Evolutionary conservation across 2,797 vertebrate species (phyloP).

Genomic region (Clarias pachynema): DNA sequence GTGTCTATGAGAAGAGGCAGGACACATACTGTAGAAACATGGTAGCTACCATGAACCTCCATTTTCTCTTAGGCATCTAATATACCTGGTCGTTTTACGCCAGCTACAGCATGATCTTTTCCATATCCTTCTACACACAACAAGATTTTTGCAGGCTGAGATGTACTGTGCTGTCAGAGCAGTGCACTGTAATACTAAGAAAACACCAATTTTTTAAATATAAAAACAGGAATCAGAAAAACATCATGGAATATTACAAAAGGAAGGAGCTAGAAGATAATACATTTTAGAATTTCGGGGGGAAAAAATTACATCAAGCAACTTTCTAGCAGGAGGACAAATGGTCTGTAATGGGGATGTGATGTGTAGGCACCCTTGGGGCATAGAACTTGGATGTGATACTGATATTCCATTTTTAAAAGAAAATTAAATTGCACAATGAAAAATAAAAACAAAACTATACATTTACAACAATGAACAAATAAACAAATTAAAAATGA

Average conservation of each 20-base stretch:
- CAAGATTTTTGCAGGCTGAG: neutral
- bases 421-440: neutral
- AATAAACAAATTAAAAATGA: slow-evolving; percentile 24
- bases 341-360: neutral
- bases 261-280: neutral
- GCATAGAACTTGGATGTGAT: neutral
- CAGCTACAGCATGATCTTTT: neutral
- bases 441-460: slow-evolving; percentile 54
- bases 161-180: neutral
- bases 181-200: neutral
- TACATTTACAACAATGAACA: slow-evolving; percentile 3
- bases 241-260: neutral
- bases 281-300: neutral
- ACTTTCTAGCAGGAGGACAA: neutral
- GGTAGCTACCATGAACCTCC: neutral
- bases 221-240: neutral
- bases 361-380: neutral
- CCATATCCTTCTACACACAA: neutral
- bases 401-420: neutral
- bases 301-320: neutral
- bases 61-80: neutral
- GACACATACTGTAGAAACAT: neutral
- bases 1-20: neutral
- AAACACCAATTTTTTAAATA: neutral
- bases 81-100: neutral